These are phyloP conservation scores for Catharus ustulatus DNA, from an alignment of 2,797 vertebrate species.

Conservation along the genomic window DNA sequence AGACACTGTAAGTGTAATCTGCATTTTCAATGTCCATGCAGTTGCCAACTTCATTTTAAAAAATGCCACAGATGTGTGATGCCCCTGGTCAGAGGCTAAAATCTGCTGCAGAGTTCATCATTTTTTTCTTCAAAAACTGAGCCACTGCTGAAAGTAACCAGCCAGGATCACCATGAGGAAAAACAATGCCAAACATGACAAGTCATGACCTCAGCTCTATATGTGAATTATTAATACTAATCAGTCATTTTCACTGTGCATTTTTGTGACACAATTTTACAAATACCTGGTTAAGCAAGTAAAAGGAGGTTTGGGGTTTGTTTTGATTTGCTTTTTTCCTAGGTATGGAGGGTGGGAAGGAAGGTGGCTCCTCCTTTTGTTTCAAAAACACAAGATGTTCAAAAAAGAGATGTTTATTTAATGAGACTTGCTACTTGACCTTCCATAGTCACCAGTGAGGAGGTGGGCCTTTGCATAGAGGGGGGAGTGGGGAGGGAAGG, in stretches of 20 bases:
- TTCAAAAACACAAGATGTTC: constrained; percentile 15
- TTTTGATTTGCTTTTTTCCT: background rate
- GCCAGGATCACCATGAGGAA: constrained; percentile 67
- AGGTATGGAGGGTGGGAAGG: constrained; percentile 31
- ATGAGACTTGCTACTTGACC: constrained; percentile 57
- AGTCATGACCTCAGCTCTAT: constrained; percentile 71
- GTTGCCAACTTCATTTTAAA: constrained; percentile 75
- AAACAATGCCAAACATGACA: constrained; percentile 71
- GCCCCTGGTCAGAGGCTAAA: constrained; percentile 75
- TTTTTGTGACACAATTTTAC: constrained; percentile 67
- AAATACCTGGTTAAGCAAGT: constrained; percentile 57
- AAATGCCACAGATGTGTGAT: constrained; percentile 82
- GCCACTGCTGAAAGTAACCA: constrained; percentile 72
- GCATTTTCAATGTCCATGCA: constrained; percentile 80
- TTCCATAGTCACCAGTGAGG: constrained; percentile 61
- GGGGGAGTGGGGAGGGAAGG: constrained; percentile 57
- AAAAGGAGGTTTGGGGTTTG: constrained; percentile 37
- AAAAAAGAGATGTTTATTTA: constrained; percentile 63
- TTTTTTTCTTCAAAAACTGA: constrained; percentile 67
- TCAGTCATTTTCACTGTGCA: constrained; percentile 77
- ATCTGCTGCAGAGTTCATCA: constrained; percentile 69
- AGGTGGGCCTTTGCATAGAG: constrained; percentile 68
- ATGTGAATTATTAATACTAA: constrained; percentile 63
- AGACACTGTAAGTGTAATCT: constrained; percentile 83
- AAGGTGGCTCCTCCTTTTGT: constrained; percentile 17